These are phyloP conservation scores for Bujurquina vittata DNA, from an alignment of 2,113 vertebrate species.

Conservation along the genomic window DNA sequence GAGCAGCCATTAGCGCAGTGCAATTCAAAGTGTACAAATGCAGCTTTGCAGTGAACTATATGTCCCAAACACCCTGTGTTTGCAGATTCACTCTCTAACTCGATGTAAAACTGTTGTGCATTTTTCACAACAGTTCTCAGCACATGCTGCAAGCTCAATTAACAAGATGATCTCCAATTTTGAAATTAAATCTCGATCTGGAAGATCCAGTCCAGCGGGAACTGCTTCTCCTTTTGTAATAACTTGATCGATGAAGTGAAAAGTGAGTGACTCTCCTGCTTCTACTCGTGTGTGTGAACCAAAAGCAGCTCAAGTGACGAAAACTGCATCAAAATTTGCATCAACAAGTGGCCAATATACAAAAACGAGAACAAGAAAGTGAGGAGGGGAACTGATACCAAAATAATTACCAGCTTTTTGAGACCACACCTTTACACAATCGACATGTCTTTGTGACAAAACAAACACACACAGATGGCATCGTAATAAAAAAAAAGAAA, in stretches of 20 bases:
- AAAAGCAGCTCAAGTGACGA: neutral
- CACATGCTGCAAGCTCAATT: neutral
- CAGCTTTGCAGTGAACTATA: neutral
- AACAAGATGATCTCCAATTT: neutral
- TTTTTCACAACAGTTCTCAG: neutral
- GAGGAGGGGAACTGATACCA: constrained; percentile 18
- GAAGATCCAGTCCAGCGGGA: constrained; percentile 51
- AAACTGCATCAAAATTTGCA: neutral
- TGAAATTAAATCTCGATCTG: neutral
- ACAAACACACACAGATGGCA: neutral
- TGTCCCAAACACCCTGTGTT: too few relatives aligned
- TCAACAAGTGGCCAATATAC: neutral
- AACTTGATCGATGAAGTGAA: neutral
- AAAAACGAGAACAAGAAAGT: constrained; percentile 29
- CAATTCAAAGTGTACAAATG: neutral
- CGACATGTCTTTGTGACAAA: neutral
- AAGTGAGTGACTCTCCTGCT: neutral
- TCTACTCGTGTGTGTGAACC: neutral
- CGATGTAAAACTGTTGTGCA: too few relatives aligned
- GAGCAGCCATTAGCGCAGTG: neutral
- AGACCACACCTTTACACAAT: neutral
- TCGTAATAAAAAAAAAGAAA: neutral
- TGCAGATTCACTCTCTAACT: neutral
- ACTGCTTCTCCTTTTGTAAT: neutral
- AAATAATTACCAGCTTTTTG: neutral